Conservation (phyloP, 2,113 vertebrate species). For the Rhynchomys soricoides region DNA sequence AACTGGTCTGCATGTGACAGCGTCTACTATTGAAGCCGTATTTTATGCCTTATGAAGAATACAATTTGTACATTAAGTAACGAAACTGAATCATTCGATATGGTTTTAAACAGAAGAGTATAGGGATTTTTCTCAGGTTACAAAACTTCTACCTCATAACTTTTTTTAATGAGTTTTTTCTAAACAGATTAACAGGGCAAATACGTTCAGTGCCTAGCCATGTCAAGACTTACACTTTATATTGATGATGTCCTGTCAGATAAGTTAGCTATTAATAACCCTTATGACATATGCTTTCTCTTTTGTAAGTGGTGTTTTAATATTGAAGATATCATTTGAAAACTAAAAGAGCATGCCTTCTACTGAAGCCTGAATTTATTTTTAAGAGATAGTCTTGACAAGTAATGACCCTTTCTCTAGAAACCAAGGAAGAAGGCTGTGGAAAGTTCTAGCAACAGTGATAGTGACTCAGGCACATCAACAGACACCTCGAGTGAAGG, state of each 20-base stretch:
- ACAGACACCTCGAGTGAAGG: constrained; percentile 94
- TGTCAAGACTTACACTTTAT: not conserved
- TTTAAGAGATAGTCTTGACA: constrained; percentile 54
- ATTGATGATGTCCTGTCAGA: not conserved
- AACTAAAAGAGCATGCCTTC: constrained; percentile 26
- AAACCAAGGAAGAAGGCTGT: constrained; percentile 90
- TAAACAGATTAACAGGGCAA: not conserved
- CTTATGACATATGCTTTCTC: not conserved
- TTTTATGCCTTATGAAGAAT: not conserved
- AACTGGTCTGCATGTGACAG: not conserved
- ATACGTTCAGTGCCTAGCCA: not conserved
- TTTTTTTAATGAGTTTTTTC: not conserved
- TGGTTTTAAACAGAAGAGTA: not conserved
- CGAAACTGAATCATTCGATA: not conserved
- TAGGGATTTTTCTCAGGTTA: not conserved
- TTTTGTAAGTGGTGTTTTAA: constrained; percentile 41
- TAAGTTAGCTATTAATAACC: constrained; percentile 28
- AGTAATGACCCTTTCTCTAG: constrained; percentile 79
- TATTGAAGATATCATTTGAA: constrained; percentile 46
- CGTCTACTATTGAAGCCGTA: not conserved
- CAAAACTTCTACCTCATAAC: not conserved
- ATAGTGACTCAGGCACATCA: constrained; percentile 93
- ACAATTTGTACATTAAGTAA: not conserved
- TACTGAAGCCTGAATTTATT: constrained; percentile 31
- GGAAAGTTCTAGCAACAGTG: constrained; percentile 93